Evolutionary conservation across 2,888 invertebrate genomes (phyloP).

Genomic region (Cetonia aurata): DNA sequence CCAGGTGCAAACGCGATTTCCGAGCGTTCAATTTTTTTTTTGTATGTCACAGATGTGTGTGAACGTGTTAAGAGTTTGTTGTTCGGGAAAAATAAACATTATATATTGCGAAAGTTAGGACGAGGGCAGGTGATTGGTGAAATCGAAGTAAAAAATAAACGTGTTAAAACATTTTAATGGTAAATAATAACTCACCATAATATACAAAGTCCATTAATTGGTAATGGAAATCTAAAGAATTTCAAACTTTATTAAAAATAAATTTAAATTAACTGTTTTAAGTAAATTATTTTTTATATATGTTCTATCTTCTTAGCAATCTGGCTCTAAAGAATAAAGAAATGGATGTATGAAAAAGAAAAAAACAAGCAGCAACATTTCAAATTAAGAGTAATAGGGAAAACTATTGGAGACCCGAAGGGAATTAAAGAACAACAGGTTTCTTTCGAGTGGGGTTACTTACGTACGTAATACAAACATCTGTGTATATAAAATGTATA

Average conservation of each 20-base stretch:
- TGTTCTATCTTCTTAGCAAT: too few species aligned
- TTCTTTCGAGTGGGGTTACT: slow-evolving; percentile 49
- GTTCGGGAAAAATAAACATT: slow-evolving; percentile 12
- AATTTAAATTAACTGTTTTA: too few species aligned
- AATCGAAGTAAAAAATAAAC: not conserved
- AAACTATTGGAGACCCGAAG: slow-evolving; percentile 51
- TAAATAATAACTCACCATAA: too few species aligned
- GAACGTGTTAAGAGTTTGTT: not conserved
- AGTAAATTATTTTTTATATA: too few species aligned
- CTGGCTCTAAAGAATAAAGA: too few species aligned
- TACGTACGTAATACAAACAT: slow-evolving; percentile 22
- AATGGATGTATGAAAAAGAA: not conserved
- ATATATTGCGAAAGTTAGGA: not conserved
- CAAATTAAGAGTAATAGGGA: slow-evolving; percentile 52
- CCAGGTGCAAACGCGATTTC: slow-evolving; percentile 28
- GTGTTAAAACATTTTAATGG: too few species aligned
- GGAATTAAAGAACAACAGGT: slow-evolving; percentile 51
- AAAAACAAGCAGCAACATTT: slow-evolving; percentile 29
- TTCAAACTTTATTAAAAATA: too few species aligned
- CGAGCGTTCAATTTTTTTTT: slow-evolving; percentile 11
- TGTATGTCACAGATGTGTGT: not conserved
- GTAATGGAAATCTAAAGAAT: too few species aligned
- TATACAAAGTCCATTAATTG: too few species aligned
- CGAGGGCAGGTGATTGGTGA: slow-evolving; percentile 9
- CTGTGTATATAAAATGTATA: too few species aligned